These are phyloP conservation scores for Indri indri DNA, from an alignment of 2,113 vertebrate species.

Conservation along the genomic window DNA sequence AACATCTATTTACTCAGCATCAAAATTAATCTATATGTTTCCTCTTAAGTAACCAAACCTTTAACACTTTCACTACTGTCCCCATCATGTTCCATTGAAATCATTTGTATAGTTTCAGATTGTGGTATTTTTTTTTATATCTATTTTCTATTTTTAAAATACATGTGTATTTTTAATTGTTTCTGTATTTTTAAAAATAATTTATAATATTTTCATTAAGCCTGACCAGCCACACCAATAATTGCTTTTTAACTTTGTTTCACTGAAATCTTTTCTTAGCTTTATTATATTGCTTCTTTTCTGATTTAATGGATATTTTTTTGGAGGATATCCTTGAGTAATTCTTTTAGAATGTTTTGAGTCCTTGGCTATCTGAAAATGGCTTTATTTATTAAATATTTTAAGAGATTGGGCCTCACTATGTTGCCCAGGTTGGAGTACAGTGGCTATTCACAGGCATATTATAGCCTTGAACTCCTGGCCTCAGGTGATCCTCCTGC, in stretches of 20 bases:
- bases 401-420: background rate
- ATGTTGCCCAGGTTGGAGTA: background rate
- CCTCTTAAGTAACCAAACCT: background rate
- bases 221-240: background rate
- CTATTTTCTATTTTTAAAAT: background rate
- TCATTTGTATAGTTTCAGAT: background rate
- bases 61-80: background rate
- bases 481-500: background rate
- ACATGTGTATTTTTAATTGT: background rate
- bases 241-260: background rate
- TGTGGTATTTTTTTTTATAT: background rate
- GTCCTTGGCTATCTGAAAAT: background rate
- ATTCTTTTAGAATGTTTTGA: slow-evolving; percentile 13
- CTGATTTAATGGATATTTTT: background rate
- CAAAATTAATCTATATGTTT: background rate
- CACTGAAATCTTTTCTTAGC: background rate
- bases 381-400: background rate
- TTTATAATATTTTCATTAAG: background rate
- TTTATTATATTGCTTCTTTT: background rate
- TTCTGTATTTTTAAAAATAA: background rate
- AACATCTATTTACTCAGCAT: background rate
- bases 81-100: background rate
- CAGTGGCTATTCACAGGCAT: background rate
- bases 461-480: background rate
- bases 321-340: background rate